A percentile compares a stretch with the other conserved stretches of the same genome.
These are phyloP conservation scores for Apamea sordens DNA, from an alignment of 2,888 invertebrate genomes.

Conservation along the genomic window DNA sequence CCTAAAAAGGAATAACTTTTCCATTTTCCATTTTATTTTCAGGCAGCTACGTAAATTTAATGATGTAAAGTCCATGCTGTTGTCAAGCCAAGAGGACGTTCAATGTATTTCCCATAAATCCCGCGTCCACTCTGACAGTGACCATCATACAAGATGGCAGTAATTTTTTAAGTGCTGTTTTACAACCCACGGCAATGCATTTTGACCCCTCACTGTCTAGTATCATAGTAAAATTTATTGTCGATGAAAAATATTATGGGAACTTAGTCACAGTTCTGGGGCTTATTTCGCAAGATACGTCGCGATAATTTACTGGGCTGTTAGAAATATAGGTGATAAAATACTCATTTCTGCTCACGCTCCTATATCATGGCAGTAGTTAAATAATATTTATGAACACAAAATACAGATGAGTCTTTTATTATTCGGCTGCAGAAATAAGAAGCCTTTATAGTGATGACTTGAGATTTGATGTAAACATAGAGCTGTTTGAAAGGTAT, in stretches of 20 bases:
- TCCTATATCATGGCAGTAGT: slow-evolving; percentile 38
- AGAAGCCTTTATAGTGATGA: slow-evolving; percentile 15
- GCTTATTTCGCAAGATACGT: slow-evolving; percentile 58
- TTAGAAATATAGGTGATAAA: slow-evolving; percentile 65
- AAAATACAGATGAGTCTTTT: slow-evolving; percentile 41
- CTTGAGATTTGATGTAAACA: slow-evolving; percentile 19
- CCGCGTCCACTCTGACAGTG: slow-evolving; percentile 39
- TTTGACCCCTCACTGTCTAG: slow-evolving; percentile 62
- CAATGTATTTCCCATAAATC: slow-evolving; percentile 46
- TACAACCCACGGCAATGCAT: slow-evolving; percentile 64
- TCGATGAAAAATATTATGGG: slow-evolving; percentile 66
- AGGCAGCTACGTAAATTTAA: not conserved
- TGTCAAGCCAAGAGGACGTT: slow-evolving; percentile 7
- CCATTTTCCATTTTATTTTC: not conserved
- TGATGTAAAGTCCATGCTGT: not conserved
- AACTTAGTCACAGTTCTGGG: slow-evolving; percentile 36
- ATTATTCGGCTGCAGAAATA: slow-evolving; percentile 35
- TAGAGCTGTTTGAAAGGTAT: not conserved
- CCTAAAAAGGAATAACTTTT: no score
- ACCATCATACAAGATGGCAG: slow-evolving; percentile 56
- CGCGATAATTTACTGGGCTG: slow-evolving; percentile 60
- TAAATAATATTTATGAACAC: slow-evolving; percentile 59
- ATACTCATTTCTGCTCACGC: slow-evolving; percentile 49
- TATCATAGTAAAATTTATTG: slow-evolving; percentile 67
- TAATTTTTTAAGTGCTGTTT: slow-evolving; percentile 66